These are phyloP conservation scores for Platerodrilus igneus DNA, from an alignment of 2,888 invertebrate species.

Conservation along the genomic window DNA sequence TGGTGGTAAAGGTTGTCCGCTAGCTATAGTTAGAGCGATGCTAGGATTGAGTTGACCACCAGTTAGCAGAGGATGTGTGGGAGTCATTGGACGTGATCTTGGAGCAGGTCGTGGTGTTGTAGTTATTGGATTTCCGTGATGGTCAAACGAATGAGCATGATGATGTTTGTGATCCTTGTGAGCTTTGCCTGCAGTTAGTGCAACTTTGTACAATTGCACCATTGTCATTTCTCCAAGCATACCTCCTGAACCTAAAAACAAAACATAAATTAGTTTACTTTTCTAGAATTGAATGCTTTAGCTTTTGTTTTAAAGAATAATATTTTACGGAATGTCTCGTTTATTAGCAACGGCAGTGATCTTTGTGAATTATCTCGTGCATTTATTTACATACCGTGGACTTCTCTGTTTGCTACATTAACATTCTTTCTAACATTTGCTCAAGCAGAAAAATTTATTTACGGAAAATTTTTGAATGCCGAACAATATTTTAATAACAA, in stretches of 20 bases:
- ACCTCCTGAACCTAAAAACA: constrained; percentile 56
- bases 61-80: constrained; percentile 54
- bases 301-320: background rate
- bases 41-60: constrained; percentile 62
- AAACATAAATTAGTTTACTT: no score
- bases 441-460: no score
- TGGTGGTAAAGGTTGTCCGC: constrained; percentile 19
- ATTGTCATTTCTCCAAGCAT: constrained; percentile 73
- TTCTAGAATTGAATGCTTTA: constrained; percentile 5
- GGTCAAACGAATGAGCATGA: constrained; percentile 75
- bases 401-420: no score
- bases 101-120: constrained; percentile 56
- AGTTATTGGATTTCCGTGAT: constrained; percentile 62
- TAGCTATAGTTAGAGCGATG: constrained; percentile 52
- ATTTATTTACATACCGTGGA: background rate
- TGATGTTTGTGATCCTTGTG: constrained; percentile 85
- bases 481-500: no score
- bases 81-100: constrained; percentile 52
- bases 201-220: constrained; percentile 74
- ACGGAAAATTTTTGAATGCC: no score
- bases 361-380: no score
- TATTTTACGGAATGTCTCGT: no score
- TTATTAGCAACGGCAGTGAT: no score
- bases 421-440: no score
- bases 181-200: constrained; percentile 79